Conservation (phyloP, 2,113 vertebrate species). For the Tenebrosternarchus preto region DNA sequence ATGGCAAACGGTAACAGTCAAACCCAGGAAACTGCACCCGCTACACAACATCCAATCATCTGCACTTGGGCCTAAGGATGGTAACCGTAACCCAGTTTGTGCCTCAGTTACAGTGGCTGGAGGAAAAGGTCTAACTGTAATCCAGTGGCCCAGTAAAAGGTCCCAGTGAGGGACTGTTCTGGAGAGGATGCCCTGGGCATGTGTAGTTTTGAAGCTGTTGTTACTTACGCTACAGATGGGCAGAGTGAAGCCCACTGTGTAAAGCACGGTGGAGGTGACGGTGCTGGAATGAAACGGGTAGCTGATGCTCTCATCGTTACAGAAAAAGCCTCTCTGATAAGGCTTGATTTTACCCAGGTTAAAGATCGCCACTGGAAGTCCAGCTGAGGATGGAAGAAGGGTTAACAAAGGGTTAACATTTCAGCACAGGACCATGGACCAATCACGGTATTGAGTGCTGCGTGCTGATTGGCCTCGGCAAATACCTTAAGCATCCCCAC, state of each 20-base stretch:
- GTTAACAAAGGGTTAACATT: constrained; percentile 77
- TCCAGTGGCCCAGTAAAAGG: too few species aligned
- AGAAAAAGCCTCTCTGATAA: constrained; percentile 99
- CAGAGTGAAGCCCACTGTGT: constrained; percentile 89
- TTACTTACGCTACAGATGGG: constrained; percentile 98
- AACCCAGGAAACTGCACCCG: too few species aligned
- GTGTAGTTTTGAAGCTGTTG: constrained; percentile 44
- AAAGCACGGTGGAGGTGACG: constrained; percentile 87
- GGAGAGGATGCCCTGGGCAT: constrained; percentile 32
- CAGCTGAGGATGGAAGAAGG: constrained; percentile 87
- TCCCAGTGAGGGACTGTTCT: not conserved
- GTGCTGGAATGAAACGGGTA: constrained; percentile 95
- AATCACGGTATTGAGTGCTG: constrained; percentile 1
- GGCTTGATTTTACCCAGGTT: constrained; percentile 96
- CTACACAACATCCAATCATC: too few species aligned
- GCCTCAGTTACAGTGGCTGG: not conserved
- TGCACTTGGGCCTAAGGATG: too few species aligned
- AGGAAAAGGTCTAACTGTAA: not conserved
- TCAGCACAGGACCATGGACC: not conserved
- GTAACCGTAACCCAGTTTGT: too few species aligned
- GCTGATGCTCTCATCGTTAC: constrained; percentile 95
- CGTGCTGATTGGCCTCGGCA: not conserved
- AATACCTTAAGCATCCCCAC: not conserved
- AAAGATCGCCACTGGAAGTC: constrained; percentile 92
- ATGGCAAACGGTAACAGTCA: too few species aligned